Percentiles rank a stretch among this genome's conserved stretches.
Conservation (phyloP, 2,797 vertebrate genomes). For the Falco novaeseelandiae region DNA sequence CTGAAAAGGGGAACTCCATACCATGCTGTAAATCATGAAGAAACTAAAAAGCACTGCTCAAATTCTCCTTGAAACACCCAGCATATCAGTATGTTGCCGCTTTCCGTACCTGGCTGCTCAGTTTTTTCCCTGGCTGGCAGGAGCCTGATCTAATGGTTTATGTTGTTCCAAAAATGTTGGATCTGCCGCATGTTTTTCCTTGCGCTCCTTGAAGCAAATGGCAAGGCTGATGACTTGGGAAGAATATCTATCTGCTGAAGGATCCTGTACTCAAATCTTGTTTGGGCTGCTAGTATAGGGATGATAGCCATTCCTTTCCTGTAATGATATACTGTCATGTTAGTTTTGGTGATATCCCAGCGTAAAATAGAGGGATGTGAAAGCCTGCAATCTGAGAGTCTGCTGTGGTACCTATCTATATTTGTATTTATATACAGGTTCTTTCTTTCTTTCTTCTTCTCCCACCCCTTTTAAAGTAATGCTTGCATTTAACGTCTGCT, state of each 20-base stretch:
- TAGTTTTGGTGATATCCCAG: background rate
- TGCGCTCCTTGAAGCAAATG: background rate
- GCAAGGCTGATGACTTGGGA: background rate
- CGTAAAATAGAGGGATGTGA: background rate
- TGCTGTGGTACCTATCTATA: background rate
- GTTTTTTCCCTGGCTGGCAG: background rate
- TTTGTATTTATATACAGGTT: background rate
- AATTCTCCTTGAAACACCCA: background rate
- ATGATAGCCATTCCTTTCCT: background rate
- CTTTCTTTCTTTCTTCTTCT: background rate
- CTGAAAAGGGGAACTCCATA: background rate
- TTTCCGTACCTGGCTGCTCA: accelerated
- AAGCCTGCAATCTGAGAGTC: background rate
- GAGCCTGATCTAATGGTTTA: background rate
- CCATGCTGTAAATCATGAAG: background rate
- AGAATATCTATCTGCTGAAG: background rate
- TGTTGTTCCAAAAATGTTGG: background rate
- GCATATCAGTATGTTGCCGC: background rate
- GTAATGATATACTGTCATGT: background rate
- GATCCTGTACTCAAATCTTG: background rate
- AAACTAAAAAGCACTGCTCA: background rate
- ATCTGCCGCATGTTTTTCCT: accelerated
- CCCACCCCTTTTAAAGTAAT: background rate
- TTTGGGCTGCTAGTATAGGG: background rate
- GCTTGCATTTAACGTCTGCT: background rate